Base-by-base conservation (phyloP, 2,113 vertebrate genomes). In the Tor tambroides region DNA sequence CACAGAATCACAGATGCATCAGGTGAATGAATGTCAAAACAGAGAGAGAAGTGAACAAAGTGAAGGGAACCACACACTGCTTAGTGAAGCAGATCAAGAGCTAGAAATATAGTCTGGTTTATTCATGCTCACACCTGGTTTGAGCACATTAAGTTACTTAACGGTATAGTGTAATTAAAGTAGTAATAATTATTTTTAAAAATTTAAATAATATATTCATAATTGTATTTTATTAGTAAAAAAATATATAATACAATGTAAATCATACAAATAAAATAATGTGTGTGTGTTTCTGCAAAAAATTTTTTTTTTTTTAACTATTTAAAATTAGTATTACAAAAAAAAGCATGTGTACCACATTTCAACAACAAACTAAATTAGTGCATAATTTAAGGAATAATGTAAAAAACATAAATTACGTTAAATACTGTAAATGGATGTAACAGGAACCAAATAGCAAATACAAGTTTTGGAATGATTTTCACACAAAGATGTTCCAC, bases 21-120 rank as follows among this genome's bases (percentile, higher is more conserved):
- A 41, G 23, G 54, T 61, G 78, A 82, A 21, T 9, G 4, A 6
- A 82, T 5, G 61, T 65, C 59, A 81, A 81, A 81, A 81, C 38
- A 38, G 30, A 80, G 32, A 46, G 10, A 14, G 54, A 59, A 28
- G 79, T 81, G 35, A 26, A 43, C 11, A 76, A 65, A 14, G 78
- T 59, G 56, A 80, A 41, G 51, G 3, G 15, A 82, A 82, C 41
- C 80, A 82, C 80, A 80, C 56, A 82, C 80, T 82, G 80, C 80
- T 67, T 82, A 28, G 80, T 82, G 80, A 43, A 28, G 80, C 80
- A 46, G 21, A 77, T 35, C 54, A 11, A 59, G 21, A 79, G 76
- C 49, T 21, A 54, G 80, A 82, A 65, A 82, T 43, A 43, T 43
- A 82, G 15, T 32, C 19, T 23, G 17, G 12, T 32, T 26, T 81